Base-by-base conservation (phyloP, 1,140 invertebrate species). In the Panagrolaimus sp. region DNA sequence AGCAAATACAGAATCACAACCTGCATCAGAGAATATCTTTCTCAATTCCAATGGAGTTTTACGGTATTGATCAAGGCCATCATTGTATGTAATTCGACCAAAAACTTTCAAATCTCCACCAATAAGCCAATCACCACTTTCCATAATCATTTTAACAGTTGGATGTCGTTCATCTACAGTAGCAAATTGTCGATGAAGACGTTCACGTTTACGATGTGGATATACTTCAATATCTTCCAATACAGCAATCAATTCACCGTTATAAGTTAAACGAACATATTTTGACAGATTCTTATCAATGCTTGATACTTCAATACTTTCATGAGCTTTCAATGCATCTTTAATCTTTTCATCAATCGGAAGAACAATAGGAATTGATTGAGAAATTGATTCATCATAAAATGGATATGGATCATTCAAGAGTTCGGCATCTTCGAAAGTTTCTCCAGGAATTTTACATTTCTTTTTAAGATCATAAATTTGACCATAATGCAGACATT, bases 1-100 rank as follows among this genome's bases (percentile, higher is more conserved):
- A 12, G 94, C 96, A 86, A 98, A 98, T 0, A 98, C 91, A 3
- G 92, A 92, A 86, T 99, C 96, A 38, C 95, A 94, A 62, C 90
- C 76, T 43, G 86, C 74, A 78, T 91, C 87, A 74, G 88, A 89
- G 81, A 96, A 96, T 76, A 88, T 90, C n/a, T 85, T 78, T 48
- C 91, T 85, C 6, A 99, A 88, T 83, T 99, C 92, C 79, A 91
- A 92, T 1, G 96, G 96, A 0, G 94, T 98, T 4, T 96, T 86
- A 17, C 96, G 87, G 84, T 95, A 98, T 63, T 91, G 84, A 85
- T 99, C 96, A 0, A 99, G 86, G 0, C 94, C 95, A 85, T 99
- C 96, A 77, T 93, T 88, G 93, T 94, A 98, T 55, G 84, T 86
- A 32, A 98, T 91, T 55, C 91, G 87, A 75, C 94, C 90, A n/a